Percentiles rank a stretch among this genome's conserved stretches.
Conservation (phyloP, 2,888 invertebrate species). For the Priocnemis perturbator region DNA sequence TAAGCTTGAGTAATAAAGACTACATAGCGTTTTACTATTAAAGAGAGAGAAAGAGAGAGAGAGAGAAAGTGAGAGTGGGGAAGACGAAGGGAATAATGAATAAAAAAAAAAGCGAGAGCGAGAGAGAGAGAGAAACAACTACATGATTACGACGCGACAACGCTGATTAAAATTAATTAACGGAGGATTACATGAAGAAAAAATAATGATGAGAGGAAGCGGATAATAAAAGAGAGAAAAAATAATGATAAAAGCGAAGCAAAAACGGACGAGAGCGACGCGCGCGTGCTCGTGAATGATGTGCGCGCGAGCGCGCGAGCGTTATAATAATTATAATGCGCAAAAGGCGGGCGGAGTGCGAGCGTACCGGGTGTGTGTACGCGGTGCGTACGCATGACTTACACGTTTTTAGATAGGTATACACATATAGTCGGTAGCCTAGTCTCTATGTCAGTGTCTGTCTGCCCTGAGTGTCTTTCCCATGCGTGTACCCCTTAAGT, state of each 20-base stretch:
- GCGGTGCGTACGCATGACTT: conserved; percentile 52
- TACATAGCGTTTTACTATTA: conserved; percentile 63
- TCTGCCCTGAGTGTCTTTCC: conserved; percentile 72
- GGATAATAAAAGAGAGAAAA: conserved; percentile 15
- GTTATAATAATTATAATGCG: conserved; percentile 18
- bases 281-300: conserved; percentile 9
- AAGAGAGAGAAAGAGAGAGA: conserved; percentile 34
- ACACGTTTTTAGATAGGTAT: conserved; percentile 62
- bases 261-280: conserved; percentile 30
- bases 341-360: conserved; percentile 43
- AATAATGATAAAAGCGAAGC: conserved; percentile 17
- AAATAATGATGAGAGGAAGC: conserved; percentile 18
- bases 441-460: conserved; percentile 71
- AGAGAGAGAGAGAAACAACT: background rate
- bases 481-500: conserved; percentile 56
- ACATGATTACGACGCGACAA: conserved; percentile 50
- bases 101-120: background rate
- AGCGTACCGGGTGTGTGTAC: conserved; percentile 53
- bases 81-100: conserved; percentile 32
- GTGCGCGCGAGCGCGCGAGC: conserved; percentile 24
- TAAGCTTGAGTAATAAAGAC: conserved; percentile 73
- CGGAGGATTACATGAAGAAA: conserved; percentile 34
- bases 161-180: conserved; percentile 46
- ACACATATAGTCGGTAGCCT: conserved; percentile 71
- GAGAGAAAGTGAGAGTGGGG: conserved; percentile 20